These are phyloP conservation scores for Poecile montanus DNA, from an alignment of 2,797 vertebrate species.

Conservation along the genomic window DNA sequence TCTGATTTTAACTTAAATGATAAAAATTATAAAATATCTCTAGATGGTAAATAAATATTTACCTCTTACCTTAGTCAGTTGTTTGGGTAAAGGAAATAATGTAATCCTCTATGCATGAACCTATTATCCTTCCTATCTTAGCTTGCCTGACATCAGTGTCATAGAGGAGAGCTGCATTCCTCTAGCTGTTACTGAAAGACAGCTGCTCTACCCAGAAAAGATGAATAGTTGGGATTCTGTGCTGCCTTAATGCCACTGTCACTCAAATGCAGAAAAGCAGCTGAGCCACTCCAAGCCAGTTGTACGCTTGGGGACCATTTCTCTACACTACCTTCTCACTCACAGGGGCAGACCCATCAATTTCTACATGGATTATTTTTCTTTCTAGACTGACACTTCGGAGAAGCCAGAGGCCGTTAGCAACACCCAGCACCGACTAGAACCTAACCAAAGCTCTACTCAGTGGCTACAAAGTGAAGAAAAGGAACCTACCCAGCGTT, in stretches of 20 bases:
- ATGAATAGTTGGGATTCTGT: slow-evolving; percentile 65
- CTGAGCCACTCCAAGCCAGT: slow-evolving; percentile 54
- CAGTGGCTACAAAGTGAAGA: not conserved
- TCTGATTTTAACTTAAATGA: not conserved
- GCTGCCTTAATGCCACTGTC: slow-evolving; percentile 68
- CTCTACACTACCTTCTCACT: slow-evolving; percentile 25
- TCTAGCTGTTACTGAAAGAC: slow-evolving; percentile 62
- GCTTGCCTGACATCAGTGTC: slow-evolving; percentile 47
- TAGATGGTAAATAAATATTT: slow-evolving; percentile 43
- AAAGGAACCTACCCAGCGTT: slow-evolving; percentile 9
- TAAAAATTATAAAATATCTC: not conserved
- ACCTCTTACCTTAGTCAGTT: slow-evolving; percentile 66
- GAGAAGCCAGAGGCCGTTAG: not conserved
- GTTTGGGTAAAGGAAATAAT: slow-evolving; percentile 47
- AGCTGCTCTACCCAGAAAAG: slow-evolving; percentile 63
- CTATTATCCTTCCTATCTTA: slow-evolving; percentile 61
- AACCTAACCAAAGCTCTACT: not conserved
- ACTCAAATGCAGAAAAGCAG: slow-evolving; percentile 60
- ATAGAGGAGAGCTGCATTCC: slow-evolving; percentile 57
- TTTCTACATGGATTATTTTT: not conserved
- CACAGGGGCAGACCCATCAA: slow-evolving; percentile 3
- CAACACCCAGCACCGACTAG: not conserved
- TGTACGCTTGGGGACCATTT: slow-evolving; percentile 47
- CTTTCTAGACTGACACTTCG: not conserved
- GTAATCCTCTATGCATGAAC: slow-evolving; percentile 47